phyloP scores from a whole-genome alignment of 64 coral and sea anemone species.

The Platygyra sinensis region DNA sequence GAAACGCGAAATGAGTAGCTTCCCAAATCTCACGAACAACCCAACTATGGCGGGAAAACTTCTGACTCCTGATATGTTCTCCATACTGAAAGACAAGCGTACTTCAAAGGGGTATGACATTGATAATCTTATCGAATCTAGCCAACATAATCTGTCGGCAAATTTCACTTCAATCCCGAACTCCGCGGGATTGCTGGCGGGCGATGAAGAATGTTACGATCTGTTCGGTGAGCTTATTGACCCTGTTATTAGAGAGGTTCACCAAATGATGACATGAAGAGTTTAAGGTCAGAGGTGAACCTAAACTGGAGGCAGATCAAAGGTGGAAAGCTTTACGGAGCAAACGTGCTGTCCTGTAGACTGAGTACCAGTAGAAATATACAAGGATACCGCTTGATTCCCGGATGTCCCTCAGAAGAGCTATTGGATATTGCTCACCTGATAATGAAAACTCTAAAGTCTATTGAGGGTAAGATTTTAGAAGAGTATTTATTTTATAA shows the following conservation, averaged over 20 bases:
- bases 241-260: conserved; percentile 11
- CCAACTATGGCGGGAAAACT: neutral
- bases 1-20: neutral
- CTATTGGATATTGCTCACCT: neutral
- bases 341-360: neutral
- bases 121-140: neutral
- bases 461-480: conserved; percentile 1
- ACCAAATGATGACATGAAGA: neutral
- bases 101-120: neutral
- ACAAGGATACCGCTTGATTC: neutral
- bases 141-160: neutral
- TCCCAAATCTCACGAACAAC: neutral
- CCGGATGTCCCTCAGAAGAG: neutral
- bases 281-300: neutral
- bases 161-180: neutral
- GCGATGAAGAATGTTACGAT: conserved; percentile 56
- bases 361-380: conserved; percentile 30
- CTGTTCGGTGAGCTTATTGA: conserved; percentile 43
- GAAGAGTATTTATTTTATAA: no score
- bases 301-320: conserved; percentile 35
- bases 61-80: conserved; percentile 7
- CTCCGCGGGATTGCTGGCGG: conserved; percentile 6
- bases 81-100: neutral
- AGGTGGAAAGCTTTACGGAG: neutral
- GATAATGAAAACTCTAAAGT: neutral